phyloP scores from a whole-genome alignment of 23 tunicate species.

The Corella eumyota region DNA sequence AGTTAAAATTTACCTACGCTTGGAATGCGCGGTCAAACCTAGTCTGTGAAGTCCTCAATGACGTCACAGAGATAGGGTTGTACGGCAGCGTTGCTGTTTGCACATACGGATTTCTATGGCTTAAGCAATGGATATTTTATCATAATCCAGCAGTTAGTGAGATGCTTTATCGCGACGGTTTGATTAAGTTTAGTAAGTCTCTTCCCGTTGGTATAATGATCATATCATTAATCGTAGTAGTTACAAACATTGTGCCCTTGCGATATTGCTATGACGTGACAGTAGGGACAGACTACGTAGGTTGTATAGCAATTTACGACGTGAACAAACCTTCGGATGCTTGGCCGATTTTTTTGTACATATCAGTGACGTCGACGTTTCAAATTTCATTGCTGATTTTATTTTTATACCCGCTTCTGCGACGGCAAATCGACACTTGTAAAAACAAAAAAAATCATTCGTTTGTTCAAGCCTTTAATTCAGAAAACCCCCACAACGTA shows the following conservation, averaged over 20 bases:
- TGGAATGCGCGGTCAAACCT: constrained; percentile 51
- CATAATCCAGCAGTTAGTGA: constrained; percentile 54
- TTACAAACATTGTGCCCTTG: constrained; percentile 40
- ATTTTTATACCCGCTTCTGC: constrained; percentile 47
- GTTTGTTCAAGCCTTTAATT: too few species aligned
- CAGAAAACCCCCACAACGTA: too few species aligned
- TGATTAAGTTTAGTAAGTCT: constrained; percentile 32
- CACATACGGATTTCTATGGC: constrained; percentile 66
- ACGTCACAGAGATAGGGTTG: constrained; percentile 46
- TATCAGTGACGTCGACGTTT: constrained; percentile 32
- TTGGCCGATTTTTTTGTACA: constrained; percentile 55
- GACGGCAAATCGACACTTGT: constrained; percentile 32
- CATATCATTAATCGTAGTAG: not conserved
- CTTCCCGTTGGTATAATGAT: constrained; percentile 15
- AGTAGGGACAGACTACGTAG: constrained; percentile 10
- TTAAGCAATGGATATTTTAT: constrained; percentile 82
- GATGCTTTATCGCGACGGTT: constrained; percentile 22
- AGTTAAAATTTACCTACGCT: constrained; percentile 58
- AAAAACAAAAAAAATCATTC: not conserved
- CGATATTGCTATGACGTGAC: constrained; percentile 25
- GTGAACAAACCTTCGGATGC: constrained; percentile 23
- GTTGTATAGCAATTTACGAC: constrained; percentile 61
- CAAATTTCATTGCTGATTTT: constrained; percentile 37
- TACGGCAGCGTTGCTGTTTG: constrained; percentile 18
- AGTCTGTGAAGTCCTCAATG: constrained; percentile 57